Percentiles rank a stretch among this genome's conserved stretches.
Evolutionary conservation across 2,797 vertebrate genomes (phyloP).

Genomic region (Merluccius polli): DNA sequence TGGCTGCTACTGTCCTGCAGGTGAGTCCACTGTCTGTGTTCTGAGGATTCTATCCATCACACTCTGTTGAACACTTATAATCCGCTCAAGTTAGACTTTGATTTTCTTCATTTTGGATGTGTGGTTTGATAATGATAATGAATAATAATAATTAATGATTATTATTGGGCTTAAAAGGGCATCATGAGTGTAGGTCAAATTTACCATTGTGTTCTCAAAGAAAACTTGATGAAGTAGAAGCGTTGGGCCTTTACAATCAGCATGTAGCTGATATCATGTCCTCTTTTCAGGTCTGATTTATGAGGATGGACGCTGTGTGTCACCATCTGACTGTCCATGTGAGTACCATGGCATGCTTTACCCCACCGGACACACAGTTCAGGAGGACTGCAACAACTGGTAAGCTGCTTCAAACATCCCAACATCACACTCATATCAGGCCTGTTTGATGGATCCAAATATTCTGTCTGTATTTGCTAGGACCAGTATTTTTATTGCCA

Average conservation of each 20-base stretch:
- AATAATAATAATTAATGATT: neutral
- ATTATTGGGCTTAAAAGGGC: neutral
- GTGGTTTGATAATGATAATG: neutral
- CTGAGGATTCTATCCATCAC: slow-evolving; percentile 73
- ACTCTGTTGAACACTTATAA: neutral
- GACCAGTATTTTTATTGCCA: neutral
- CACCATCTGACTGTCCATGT: slow-evolving; percentile 86
- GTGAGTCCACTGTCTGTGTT: slow-evolving; percentile 53
- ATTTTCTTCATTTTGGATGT: neutral
- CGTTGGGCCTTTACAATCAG: neutral
- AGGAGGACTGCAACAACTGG: slow-evolving; percentile 94
- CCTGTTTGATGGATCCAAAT: neutral
- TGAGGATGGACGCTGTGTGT: slow-evolving; percentile 81
- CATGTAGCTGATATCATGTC: neutral
- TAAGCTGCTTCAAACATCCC: slow-evolving; percentile 44
- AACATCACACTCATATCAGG: neutral
- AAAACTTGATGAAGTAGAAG: neutral
- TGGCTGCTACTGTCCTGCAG: slow-evolving; percentile 91
- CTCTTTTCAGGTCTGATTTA: slow-evolving; percentile 81
- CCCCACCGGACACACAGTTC: slow-evolving; percentile 79
- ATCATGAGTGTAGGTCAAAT: neutral
- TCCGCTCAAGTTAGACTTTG: slow-evolving; percentile 55
- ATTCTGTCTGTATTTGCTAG: neutral
- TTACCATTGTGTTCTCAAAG: neutral
- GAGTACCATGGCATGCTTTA: slow-evolving; percentile 83